These are phyloP conservation scores for Parazoanthus atlanticus DNA, from an alignment of 92 coral and sea anemone species.

Conservation along the genomic window DNA sequence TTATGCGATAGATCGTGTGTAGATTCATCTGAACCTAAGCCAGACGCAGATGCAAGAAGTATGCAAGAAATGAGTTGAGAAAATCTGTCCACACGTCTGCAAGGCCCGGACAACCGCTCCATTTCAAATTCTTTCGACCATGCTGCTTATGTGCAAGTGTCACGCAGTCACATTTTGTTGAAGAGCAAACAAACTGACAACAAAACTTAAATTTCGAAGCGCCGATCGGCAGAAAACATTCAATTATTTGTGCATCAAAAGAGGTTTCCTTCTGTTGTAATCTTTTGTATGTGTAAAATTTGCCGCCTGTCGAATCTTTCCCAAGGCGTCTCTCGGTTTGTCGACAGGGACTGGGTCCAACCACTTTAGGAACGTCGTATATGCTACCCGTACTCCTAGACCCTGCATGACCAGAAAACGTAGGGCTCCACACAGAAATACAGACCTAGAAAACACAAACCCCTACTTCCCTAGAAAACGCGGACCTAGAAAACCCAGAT, in stretches of 20 bases:
- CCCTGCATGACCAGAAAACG: no score
- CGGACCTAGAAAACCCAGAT: no score
- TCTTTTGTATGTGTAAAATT: constrained; percentile 19
- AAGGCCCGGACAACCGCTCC: background rate
- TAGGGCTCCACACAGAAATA: no score
- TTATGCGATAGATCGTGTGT: background rate
- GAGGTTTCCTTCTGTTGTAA: background rate
- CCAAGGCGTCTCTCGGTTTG: constrained; percentile 14
- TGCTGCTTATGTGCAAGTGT: constrained; percentile 3
- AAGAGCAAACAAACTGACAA: constrained; percentile 11
- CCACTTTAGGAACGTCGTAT: background rate
- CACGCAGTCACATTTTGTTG: constrained; percentile 6
- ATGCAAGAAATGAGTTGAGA: constrained; percentile 2
- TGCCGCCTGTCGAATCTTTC: constrained; percentile 18
- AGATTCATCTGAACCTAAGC: constrained; percentile 21
- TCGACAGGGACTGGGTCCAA: constrained; percentile 13
- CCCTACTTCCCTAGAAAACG: no score
- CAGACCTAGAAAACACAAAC: no score
- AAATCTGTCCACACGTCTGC: constrained; percentile 33
- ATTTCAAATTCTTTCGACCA: constrained; percentile 1
- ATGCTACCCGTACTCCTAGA: no score
- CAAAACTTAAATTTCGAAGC: background rate
- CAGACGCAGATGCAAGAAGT: constrained; percentile 29
- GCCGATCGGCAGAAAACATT: constrained; percentile 10
- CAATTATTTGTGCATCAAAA: constrained; percentile 2